A percentile compares a stretch with the other conserved stretches of the same genome.
Conservation (phyloP, 2,797 vertebrate genomes). For the Mormyrops attenuatus region DNA sequence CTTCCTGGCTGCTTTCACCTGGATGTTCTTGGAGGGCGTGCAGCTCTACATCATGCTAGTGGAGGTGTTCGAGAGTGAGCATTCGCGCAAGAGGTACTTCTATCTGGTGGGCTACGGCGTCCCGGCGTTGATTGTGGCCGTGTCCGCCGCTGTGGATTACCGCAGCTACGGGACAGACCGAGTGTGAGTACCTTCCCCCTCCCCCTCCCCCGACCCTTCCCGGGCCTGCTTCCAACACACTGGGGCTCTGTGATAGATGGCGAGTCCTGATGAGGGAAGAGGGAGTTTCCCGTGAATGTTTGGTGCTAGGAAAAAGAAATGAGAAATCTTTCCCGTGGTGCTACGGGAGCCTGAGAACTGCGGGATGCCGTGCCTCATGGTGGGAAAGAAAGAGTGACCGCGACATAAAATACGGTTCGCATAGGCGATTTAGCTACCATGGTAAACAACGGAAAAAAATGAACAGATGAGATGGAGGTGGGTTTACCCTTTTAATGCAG, state of each 20-base stretch:
- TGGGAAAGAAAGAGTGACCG: neutral
- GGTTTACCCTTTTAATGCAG: neutral
- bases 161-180: conserved; percentile 93
- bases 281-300: neutral
- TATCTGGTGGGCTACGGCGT: conserved; percentile 95
- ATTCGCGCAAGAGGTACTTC: conserved; percentile 92
- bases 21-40: conserved; percentile 98
- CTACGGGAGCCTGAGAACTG: neutral
- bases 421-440: neutral
- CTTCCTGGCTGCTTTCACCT: conserved; percentile 97
- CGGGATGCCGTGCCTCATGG: neutral
- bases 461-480: neutral
- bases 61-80: conserved; percentile 95
- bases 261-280: neutral
- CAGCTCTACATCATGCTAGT: conserved; percentile 99
- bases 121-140: conserved; percentile 90
- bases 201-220: neutral
- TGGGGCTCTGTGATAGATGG: neutral
- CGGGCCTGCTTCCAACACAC: neutral
- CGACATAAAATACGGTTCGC: neutral
- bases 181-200: conserved; percentile 75
- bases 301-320: neutral
- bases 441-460: neutral
- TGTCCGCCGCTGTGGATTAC: conserved; percentile 93
- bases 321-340: neutral